phyloP scores from a whole-genome alignment of 2,888 invertebrate genomes.

The Polyommatus icarus region DNA sequence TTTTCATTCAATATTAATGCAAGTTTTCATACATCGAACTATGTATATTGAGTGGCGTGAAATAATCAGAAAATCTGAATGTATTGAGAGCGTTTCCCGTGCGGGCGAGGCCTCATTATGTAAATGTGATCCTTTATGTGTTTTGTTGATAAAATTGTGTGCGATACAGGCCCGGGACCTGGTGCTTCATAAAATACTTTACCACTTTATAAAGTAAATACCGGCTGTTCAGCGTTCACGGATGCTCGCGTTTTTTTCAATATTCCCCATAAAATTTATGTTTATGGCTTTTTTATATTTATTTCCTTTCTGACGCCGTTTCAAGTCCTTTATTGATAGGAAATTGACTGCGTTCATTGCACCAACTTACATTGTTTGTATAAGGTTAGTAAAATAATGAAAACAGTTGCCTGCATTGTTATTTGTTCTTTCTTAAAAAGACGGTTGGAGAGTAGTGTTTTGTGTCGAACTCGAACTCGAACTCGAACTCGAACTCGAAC shows the following conservation, averaged over 20 bases:
- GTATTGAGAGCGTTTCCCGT: slow-evolving; percentile 54
- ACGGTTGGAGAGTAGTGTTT: too few species aligned
- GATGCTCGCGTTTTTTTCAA: slow-evolving; percentile 24
- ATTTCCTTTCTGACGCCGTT: neutral
- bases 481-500: too few species aligned
- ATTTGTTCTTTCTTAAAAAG: too few species aligned
- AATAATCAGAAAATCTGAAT: slow-evolving; percentile 71
- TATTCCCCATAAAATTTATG: neutral
- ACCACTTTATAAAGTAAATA: slow-evolving; percentile 30
- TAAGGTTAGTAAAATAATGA: too few species aligned
- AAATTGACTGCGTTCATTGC: neutral
- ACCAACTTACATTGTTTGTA: too few species aligned
- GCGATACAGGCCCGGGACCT: slow-evolving; percentile 36
- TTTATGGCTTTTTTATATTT: neutral
- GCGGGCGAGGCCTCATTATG: slow-evolving; percentile 64
- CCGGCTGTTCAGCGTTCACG: neutral
- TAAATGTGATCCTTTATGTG: slow-evolving; percentile 66
- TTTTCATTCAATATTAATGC: slow-evolving; percentile 6
- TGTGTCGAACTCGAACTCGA: too few species aligned
- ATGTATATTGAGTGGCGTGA: slow-evolving; percentile 55
- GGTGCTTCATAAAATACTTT: slow-evolving; percentile 38
- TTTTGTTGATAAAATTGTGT: slow-evolving; percentile 67
- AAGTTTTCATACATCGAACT: slow-evolving; percentile 20
- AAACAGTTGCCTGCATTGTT: too few species aligned
- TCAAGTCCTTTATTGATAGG: neutral